phyloP scores from a whole-genome alignment of 1,140 invertebrate genomes.

The Proctacanthus coquilletti region DNA sequence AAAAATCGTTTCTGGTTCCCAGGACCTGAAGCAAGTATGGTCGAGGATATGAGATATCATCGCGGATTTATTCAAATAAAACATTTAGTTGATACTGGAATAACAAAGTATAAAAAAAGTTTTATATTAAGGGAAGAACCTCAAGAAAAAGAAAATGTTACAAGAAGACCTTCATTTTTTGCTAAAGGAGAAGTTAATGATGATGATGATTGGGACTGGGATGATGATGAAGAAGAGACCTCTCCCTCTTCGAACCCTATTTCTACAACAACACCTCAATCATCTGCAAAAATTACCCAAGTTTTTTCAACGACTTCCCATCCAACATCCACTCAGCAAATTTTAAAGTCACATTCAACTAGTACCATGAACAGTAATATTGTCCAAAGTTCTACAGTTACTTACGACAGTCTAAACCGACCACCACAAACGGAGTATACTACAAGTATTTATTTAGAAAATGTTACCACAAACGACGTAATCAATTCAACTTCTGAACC shows the following conservation, averaged over 20 bases:
- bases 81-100: constrained; percentile 44
- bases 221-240: constrained; percentile 10
- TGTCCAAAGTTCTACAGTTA: no score
- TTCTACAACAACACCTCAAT: no score
- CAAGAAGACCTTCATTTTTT: background rate
- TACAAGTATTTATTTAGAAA: no score
- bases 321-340: no score
- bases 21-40: constrained; percentile 42
- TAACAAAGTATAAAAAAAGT: constrained; percentile 31
- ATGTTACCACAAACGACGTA: no score
- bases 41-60: constrained; percentile 47
- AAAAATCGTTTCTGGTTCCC: constrained; percentile 48
- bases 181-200: constrained; percentile 13
- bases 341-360: no score
- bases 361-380: no score
- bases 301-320: no score
- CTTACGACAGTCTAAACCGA: no score
- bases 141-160: constrained; percentile 4
- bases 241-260: background rate
- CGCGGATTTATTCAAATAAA: constrained; percentile 50
- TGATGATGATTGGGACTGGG: constrained; percentile 11
- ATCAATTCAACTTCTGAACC: no score
- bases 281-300: no score
- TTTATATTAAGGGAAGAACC: background rate
- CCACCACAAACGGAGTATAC: no score